Evolutionary conservation across 1,140 invertebrate species (phyloP), one percentile per base, ranked within the genome.

Genomic region (Bombyx mandarina): DNA sequence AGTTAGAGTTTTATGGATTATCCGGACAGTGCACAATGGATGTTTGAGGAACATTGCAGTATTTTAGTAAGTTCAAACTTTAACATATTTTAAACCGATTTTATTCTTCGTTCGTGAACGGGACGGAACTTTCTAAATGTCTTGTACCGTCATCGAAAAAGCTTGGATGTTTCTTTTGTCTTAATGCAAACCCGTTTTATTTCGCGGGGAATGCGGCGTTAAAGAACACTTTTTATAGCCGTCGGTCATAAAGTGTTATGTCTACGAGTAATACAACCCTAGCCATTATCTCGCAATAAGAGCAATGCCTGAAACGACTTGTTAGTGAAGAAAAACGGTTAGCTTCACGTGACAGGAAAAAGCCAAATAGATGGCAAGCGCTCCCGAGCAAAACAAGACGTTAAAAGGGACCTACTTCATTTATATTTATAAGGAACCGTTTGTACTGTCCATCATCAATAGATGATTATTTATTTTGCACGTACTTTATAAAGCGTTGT

Each of bases 221-320:
- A 80, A 76, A 73, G 62, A 71, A 62, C 55, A 67, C 45, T 69
- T 75, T 75, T 79, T 79, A 79, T 70, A 63, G 63, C 54, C 52
- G 22, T 46, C 50, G 12, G 12, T 60, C 61, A 69, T 75, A 78
- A 82, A 74, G 59, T 69, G 60, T 58, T 57, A 60, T 68, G 65
- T 67, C 57, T 69, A 62, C 69, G 66, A 71, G 67, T 70, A 74
- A 75, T 64, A 60, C 70, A 74, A 80, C 77, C 73, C 82, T 77
- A 79, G 63, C 47, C 65, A 64, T 70, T 68, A 65, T 65, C 60
- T 56, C 50, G 49, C 55, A 60, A 65, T 60, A 57, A 60, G 62
- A 66, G 44, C 60, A 60, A 61, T 55, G 62, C 58, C 56, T 68
- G 60, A 66, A 53, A 60, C 53, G 49, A 57, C 57, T 63, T 68